Base-by-base conservation (phyloP, 2,888 invertebrate species). In the Apoda limacodes region DNA sequence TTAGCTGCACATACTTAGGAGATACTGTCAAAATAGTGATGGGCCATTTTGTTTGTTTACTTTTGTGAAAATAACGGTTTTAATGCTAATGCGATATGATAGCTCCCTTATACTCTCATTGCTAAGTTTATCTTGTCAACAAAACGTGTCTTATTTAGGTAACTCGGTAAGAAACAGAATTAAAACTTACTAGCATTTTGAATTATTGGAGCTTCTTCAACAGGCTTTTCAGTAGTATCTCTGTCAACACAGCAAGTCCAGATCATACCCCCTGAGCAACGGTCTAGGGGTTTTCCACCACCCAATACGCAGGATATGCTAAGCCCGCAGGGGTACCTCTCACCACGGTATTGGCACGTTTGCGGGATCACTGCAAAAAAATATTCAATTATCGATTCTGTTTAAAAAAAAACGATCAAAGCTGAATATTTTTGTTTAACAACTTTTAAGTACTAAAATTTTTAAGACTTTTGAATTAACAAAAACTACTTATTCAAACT, bases 191-290 rank as follows among this genome's bases (percentile, higher is more conserved):
- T 93, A 57, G 93, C 93, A 61, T 93, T 93, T 61, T 92, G 90
- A 2, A 93, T 83, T 10, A 89, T 82, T 0, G 82, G 82, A 12
- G 86, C 87, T 9, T 83, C 69, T 48, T 88, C 85, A 22, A 74
- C 58, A 44, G 86, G 68, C 61, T 71, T 58, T 55, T 84, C 65
- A 20, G 82, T 84, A 52, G 59, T 67, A 9, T 91, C 88, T 42
- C 87, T 83, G 61, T 93, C 92, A 6, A 95, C 90, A 57, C 95
- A 95, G 64, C 95, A 95, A 4, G 93, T 91, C 95, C 95, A 95
- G 48, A 95, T 93, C 86, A 95, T 88, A 30, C 95, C 95, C 12
- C 95, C 95, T 7, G 92, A 93, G 63, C 95, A 95, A 1, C 95
- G 83, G 68, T 95, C 95, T 56, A 95, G 67, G 1, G 95, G 94